Conservation (phyloP, 2,113 vertebrate genomes). For the Oceanites oceanicus region DNA sequence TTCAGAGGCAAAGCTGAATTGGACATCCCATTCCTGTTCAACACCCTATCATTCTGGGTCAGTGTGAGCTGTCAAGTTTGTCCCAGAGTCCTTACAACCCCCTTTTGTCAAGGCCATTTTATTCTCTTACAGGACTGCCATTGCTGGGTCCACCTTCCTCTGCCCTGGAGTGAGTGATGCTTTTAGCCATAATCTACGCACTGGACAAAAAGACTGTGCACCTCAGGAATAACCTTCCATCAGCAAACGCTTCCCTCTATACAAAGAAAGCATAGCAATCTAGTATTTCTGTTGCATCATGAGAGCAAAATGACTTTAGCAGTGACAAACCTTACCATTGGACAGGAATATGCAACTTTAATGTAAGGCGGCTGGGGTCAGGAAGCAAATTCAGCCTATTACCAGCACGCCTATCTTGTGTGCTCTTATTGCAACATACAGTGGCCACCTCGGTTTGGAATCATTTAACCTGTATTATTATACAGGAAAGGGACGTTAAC, state of each 20-base stretch:
- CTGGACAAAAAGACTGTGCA: background rate
- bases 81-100: background rate
- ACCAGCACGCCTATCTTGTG: background rate
- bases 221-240: background rate
- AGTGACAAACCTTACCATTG: background rate
- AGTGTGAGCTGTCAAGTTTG: background rate
- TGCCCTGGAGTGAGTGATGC: background rate
- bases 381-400: background rate
- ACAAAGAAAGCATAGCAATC: background rate
- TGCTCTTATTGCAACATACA: background rate
- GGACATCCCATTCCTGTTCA: background rate
- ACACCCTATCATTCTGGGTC: background rate
- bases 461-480: background rate
- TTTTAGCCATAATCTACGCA: background rate
- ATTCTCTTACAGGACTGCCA: background rate
- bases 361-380: background rate
- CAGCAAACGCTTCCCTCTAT: background rate
- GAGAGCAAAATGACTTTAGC: background rate
- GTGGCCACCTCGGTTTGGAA: background rate
- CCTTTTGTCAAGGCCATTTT: background rate
- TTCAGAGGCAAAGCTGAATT: background rate
- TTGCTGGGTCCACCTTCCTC: background rate
- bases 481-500: background rate
- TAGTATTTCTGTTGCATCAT: background rate
- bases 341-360: background rate